phyloP scores from a whole-genome alignment of 2,797 vertebrate genomes.

The Poecilia picta region DNA sequence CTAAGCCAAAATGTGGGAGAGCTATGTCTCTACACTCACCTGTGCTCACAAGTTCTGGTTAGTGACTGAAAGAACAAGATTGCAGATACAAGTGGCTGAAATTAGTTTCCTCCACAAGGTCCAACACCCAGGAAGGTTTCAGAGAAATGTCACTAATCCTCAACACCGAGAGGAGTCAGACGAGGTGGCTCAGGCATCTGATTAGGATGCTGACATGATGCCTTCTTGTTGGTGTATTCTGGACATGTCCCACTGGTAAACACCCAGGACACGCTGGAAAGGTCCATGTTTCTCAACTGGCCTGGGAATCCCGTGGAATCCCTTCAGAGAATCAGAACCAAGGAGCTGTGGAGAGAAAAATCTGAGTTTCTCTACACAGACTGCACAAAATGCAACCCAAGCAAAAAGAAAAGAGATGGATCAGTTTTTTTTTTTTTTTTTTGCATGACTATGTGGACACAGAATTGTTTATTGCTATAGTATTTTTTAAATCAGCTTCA shows the following conservation, averaged over 20 bases:
- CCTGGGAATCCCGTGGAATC: neutral
- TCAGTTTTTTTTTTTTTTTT: neutral
- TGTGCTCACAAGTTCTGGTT: neutral
- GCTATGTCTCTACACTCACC: neutral
- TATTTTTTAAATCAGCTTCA: neutral
- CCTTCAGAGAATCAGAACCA: neutral
- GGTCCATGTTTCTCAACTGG: neutral
- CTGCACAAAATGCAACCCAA: neutral
- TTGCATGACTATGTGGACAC: neutral
- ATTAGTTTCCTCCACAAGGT: neutral
- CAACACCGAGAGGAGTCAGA: neutral
- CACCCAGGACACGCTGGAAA: neutral
- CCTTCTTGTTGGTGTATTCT: neutral
- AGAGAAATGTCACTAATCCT: neutral
- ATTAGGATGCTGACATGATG: neutral
- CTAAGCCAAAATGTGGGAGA: neutral
- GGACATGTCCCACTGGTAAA: neutral
- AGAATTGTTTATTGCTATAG: neutral
- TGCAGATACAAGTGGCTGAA: neutral
- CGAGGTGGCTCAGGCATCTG: neutral
- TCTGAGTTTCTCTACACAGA: neutral
- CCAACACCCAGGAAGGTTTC: neutral
- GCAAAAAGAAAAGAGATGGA: neutral
- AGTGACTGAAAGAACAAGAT: neutral
- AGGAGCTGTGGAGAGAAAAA: neutral